Conservation (phyloP, 2,888 invertebrate species). For the Scaptomyza flava region DNA sequence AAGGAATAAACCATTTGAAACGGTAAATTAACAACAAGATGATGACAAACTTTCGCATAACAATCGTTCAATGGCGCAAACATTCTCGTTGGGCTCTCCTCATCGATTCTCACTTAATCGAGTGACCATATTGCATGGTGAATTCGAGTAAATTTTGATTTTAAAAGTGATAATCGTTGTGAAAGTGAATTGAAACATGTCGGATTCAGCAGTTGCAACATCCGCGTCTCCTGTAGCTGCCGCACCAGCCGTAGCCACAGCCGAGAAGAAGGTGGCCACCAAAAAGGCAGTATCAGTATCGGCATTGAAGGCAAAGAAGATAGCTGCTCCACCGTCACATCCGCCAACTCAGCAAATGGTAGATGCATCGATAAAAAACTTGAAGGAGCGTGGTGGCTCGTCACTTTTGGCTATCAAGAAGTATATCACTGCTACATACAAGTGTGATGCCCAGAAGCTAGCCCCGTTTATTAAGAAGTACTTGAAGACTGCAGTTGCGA, state of each 20-base stretch:
- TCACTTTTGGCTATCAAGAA: conserved; percentile 59
- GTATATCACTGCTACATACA: conserved; percentile 53
- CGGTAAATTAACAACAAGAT: no score
- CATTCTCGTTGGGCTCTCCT: conserved; percentile 2
- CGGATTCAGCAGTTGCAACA: no score
- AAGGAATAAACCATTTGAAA: no score
- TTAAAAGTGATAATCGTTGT: background rate
- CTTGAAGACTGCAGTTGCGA: no score
- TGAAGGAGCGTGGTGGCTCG: conserved; percentile 59
- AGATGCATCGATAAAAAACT: conserved; percentile 47
- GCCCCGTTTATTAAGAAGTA: conserved; percentile 85
- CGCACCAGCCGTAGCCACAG: no score
- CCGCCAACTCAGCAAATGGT: conserved; percentile 57
- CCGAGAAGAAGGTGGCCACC: no score
- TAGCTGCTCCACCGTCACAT: conserved; percentile 14
- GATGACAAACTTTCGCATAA: no score
- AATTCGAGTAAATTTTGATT: background rate
- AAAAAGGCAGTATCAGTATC: no score
- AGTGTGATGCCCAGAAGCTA: conserved; percentile 18
- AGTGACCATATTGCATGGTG: conserved; percentile 1
- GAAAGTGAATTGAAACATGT: no score
- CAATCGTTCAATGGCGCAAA: no score
- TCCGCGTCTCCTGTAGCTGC: no score
- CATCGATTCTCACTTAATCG: conserved; percentile 34
- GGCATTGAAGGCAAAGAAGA: no score